A percentile compares a stretch with the other conserved stretches of the same genome.
These are phyloP conservation scores for Morone chrysops DNA, from an alignment of 2,113 vertebrate genomes.

Conservation along the genomic window DNA sequence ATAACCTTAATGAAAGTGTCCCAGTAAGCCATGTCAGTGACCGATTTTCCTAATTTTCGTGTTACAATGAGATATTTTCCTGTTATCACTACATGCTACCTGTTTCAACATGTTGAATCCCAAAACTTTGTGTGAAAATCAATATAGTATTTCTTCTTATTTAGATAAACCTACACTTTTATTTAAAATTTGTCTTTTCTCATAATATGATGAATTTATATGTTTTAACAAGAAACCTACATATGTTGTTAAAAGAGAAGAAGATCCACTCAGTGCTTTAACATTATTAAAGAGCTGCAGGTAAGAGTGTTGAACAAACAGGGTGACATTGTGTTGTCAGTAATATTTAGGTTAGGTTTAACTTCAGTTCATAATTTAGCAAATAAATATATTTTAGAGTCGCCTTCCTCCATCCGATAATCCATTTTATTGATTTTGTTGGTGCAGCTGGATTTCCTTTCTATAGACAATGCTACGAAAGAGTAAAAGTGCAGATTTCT, in stretches of 20 bases:
- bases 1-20: not conserved
- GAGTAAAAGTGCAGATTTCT: too few relatives aligned
- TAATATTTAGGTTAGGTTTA: too few relatives aligned
- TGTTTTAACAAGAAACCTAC: not conserved
- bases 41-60: not conserved
- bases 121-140: too few relatives aligned
- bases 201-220: not conserved
- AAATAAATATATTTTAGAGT: not conserved
- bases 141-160: too few relatives aligned
- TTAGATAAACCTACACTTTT: too few relatives aligned
- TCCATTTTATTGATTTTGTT: not conserved
- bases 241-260: not conserved
- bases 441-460: too few relatives aligned
- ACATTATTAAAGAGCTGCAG: not conserved
- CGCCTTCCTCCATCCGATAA: not conserved
- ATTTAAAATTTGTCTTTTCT: not conserved
- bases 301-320: too few relatives aligned
- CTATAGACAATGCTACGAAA: too few relatives aligned
- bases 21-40: not conserved
- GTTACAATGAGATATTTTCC: not conserved
- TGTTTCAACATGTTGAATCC: too few relatives aligned
- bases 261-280: not conserved
- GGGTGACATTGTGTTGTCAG: too few relatives aligned
- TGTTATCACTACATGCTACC: too few relatives aligned
- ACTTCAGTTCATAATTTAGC: too few relatives aligned